Evolutionary conservation across 2,113 vertebrate genomes (phyloP).

Genomic region (Urocynchramus pylzowi): DNA sequence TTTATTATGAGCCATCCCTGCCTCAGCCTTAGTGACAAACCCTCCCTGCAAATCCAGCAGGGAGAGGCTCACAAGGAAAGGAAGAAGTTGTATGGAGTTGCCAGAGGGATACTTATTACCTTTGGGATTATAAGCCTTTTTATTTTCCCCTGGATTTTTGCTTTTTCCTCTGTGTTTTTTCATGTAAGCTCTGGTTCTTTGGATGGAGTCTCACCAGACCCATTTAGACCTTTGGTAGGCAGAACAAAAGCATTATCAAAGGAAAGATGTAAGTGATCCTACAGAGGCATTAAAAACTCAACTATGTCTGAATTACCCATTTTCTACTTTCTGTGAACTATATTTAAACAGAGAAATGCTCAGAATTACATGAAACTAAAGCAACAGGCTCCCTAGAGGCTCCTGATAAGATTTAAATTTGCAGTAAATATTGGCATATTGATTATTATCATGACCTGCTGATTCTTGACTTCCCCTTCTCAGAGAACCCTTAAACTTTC

Average conservation of each 20-base stretch:
- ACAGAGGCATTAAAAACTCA: not conserved
- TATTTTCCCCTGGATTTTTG: not conserved
- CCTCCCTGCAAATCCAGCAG: not conserved
- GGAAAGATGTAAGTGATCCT: not conserved
- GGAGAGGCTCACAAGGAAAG: not conserved
- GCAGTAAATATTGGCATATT: not conserved
- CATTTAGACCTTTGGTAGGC: conserved; percentile 69
- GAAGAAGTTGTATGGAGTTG: not conserved
- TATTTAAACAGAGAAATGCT: not conserved
- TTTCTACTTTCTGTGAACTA: not conserved
- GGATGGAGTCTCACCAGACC: conserved; percentile 65
- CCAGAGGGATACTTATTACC: conserved; percentile 24
- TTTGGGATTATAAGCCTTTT: conserved; percentile 21
- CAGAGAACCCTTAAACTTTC: not conserved
- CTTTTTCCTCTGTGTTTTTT: conserved; percentile 56
- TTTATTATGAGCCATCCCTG: conserved; percentile 52
- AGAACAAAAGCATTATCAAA: conserved; percentile 17
- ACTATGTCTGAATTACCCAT: not conserved
- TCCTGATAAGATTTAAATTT: not conserved
- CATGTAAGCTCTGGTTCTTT: conserved; percentile 38
- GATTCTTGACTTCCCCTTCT: not conserved
- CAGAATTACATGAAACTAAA: not conserved
- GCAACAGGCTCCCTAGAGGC: not conserved
- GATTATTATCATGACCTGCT: not conserved
- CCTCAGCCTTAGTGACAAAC: conserved; percentile 30